Base-by-base conservation (phyloP, 1,140 invertebrate genomes). In the Drosophila willistoni region DNA sequence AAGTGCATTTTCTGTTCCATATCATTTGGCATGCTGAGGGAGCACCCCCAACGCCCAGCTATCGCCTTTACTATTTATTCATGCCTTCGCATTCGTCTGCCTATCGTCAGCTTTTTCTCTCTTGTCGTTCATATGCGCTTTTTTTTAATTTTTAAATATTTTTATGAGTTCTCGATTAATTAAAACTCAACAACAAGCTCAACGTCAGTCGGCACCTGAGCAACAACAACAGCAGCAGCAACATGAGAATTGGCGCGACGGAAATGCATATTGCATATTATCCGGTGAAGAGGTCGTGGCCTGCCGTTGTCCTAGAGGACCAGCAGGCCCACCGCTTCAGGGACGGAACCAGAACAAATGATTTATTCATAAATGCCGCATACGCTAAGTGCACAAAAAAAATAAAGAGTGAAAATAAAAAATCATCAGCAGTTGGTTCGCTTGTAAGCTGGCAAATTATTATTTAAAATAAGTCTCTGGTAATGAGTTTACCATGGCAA, bases 101-200 rank as follows among this genome's bases (percentile, higher is more conserved):
- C 33, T 59, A 19, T 59, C 33, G 33, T 57, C 55, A 34, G 55
- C 55, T 34, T 51, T 51, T 51, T 19, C 33, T 33, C 7, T 10
- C 29, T 51, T n/a, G 13, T 29, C 1, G 42, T 51, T 1, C 25
- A 61, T 62, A 62, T 62, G 41, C 33, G 12, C 33, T 71, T 66
- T 29, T 44, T 64, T 57, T 41, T 34, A 55, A 51, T 29, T 22
- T 22, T 44, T 68, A 68, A 73, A 68, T 55, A 60, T 55, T 44
- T 63, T 77, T 47, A 70, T 59, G 67, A 70, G 71, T 64, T 70
- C 57, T 60, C 60, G 54, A 70, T 74, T 77, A 74, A 74, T 74
- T 70, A 67, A 77, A 77, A 64, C 63, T 25, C 34, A 64, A 68
- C 69, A 75, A 29, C 55, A 59, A 59, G 60, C 44, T 54, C 44